These are phyloP conservation scores for Nemapogon koenigi DNA, from an alignment of 2,888 invertebrate species.

Conservation along the genomic window DNA sequence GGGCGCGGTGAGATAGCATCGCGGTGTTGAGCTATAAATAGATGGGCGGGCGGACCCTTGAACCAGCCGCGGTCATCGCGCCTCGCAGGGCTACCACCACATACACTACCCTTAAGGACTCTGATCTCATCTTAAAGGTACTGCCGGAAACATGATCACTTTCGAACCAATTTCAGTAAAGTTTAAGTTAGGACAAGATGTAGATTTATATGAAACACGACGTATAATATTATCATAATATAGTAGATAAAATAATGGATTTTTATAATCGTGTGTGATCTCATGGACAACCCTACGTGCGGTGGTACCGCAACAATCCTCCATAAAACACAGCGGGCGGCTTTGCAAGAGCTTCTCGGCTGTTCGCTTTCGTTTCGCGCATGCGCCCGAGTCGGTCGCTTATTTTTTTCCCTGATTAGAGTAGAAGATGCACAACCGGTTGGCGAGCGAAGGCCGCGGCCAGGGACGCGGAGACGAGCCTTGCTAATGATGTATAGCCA, in stretches of 20 bases:
- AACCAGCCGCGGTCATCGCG: slow-evolving; percentile 49
- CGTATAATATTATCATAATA: too few species aligned
- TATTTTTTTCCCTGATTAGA: slow-evolving; percentile 59
- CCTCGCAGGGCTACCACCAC: slow-evolving; percentile 30
- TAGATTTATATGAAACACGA: too few species aligned
- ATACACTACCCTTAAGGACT: too few species aligned
- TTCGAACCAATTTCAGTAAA: too few species aligned
- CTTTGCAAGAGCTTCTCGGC: slow-evolving; percentile 38
- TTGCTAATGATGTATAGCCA: slow-evolving; percentile 54
- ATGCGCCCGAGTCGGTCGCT: slow-evolving; percentile 30
- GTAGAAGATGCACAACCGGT: slow-evolving; percentile 61
- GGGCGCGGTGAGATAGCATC: slow-evolving; percentile 53
- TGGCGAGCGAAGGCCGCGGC: slow-evolving; percentile 50
- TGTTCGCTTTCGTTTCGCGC: slow-evolving; percentile 54
- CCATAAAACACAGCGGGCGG: slow-evolving; percentile 47
- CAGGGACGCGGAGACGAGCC: slow-evolving; percentile 32
- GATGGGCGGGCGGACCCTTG: slow-evolving; percentile 53
- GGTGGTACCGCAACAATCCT: slow-evolving; percentile 43
- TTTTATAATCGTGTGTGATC: too few species aligned
- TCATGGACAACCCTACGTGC: slow-evolving; percentile 19
- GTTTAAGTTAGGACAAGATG: too few species aligned
- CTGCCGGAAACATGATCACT: too few species aligned
- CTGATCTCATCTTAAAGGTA: too few species aligned
- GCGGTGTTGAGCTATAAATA: slow-evolving; percentile 50
- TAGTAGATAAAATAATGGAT: too few species aligned